phyloP scores from a whole-genome alignment of 1,140 invertebrate genomes.

The Charaxes varanes region DNA sequence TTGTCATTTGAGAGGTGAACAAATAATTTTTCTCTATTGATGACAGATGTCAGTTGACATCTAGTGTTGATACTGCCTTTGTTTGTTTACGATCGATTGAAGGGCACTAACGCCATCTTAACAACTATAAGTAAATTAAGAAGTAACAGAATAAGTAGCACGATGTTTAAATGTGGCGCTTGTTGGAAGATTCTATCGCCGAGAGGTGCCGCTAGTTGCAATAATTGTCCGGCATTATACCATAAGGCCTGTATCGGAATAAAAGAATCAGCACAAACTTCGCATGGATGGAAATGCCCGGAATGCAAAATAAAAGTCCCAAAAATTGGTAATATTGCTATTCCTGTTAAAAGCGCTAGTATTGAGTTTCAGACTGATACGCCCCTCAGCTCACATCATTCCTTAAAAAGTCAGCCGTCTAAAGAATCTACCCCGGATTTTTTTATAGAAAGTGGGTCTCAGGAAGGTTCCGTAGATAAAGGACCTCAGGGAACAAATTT shows the following conservation, averaged over 20 bases:
- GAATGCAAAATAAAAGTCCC: constrained; percentile 2
- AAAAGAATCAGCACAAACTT: not conserved
- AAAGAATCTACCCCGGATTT: not conserved
- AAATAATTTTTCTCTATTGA: too few relatives aligned
- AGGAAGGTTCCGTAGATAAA: not conserved
- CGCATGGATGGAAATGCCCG: not conserved
- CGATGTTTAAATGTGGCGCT: not conserved
- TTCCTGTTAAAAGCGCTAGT: not conserved
- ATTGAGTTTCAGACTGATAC: not conserved
- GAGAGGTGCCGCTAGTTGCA: not conserved
- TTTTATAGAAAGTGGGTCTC: not conserved
- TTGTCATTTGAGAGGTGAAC: too few relatives aligned
- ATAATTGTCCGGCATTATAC: not conserved
- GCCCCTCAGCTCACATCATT: too few relatives aligned
- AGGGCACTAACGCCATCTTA: too few relatives aligned
- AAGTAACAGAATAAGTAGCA: too few relatives aligned
- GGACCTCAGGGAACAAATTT: not conserved
- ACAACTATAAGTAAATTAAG: too few relatives aligned
- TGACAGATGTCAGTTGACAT: too few relatives aligned
- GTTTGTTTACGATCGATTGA: too few relatives aligned
- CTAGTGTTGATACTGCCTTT: too few relatives aligned
- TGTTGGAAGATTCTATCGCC: not conserved
- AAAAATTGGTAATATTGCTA: not conserved
- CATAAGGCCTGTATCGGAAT: not conserved
- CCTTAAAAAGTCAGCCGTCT: not conserved